Evolutionary conservation across 1,140 invertebrate species (phyloP).

Genomic region (Neodiprion fabricii): DNA sequence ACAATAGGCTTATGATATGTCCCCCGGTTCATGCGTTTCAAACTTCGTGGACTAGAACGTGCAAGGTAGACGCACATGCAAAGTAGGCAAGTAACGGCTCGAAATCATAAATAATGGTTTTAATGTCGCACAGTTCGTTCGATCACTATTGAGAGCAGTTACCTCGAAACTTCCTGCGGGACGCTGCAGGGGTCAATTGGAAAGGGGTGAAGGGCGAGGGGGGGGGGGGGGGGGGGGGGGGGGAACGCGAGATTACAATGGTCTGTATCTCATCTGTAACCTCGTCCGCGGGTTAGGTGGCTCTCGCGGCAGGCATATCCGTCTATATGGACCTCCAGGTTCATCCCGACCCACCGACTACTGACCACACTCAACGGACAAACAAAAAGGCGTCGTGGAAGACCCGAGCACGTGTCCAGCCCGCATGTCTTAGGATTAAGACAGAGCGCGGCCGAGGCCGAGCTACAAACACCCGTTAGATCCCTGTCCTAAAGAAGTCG

Average conservation of each 20-base stretch:
- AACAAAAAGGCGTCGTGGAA: slow-evolving; percentile 26
- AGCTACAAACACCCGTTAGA: slow-evolving; percentile 36
- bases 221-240: no score
- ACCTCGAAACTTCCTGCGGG: no score
- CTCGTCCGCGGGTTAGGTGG: slow-evolving; percentile 7
- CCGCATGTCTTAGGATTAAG: slow-evolving; percentile 44
- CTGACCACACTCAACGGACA: slow-evolving; percentile 38
- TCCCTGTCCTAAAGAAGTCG: slow-evolving; percentile 24
- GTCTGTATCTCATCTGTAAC: slow-evolving; percentile 14
- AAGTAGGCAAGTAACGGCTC: background rate
- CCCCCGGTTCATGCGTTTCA: background rate
- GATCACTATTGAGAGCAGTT: no score
- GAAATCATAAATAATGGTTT: no score
- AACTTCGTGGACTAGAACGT: background rate
- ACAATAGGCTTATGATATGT: no score
- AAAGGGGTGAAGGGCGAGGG: no score
- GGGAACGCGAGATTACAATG: background rate
- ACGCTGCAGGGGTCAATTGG: no score
- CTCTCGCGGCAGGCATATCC: background rate
- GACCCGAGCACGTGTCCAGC: slow-evolving; percentile 29
- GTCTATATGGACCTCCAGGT: slow-evolving; percentile 3
- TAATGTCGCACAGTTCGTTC: no score
- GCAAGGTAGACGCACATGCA: background rate
- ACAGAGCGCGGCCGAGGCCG: slow-evolving; percentile 31
- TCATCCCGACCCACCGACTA: slow-evolving; percentile 17